Evolutionary conservation across 2,888 invertebrate species (phyloP).

Genomic region (Salticus scenicus): DNA sequence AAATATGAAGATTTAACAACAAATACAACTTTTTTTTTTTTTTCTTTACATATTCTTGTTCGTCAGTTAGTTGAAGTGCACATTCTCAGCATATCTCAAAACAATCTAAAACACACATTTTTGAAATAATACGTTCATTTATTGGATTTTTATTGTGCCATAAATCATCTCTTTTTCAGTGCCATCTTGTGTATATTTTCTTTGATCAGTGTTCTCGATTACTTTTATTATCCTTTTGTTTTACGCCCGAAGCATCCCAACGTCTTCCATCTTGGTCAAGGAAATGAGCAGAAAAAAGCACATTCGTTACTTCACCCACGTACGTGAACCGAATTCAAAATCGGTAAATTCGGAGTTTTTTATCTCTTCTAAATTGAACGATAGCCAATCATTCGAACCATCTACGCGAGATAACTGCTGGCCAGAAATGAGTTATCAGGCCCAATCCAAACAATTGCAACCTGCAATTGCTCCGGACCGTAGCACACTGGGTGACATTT

Average conservation of each 20-base stretch:
- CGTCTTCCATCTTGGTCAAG: background rate
- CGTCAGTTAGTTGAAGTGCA: too few relatives aligned
- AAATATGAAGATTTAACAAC: too few relatives aligned
- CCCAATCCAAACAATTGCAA: constrained; percentile 2
- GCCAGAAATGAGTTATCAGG: background rate
- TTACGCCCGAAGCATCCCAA: background rate
- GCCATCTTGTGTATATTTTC: too few relatives aligned
- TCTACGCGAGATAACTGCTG: background rate
- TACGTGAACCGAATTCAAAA: background rate
- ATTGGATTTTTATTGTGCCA: too few relatives aligned
- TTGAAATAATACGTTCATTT: too few relatives aligned
- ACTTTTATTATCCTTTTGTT: too few relatives aligned
- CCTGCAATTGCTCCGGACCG: background rate
- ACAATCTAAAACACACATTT: too few relatives aligned
- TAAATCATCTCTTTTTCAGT: too few relatives aligned
- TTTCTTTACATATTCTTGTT: too few relatives aligned
- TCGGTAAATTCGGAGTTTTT: background rate
- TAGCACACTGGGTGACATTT: background rate
- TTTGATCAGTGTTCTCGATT: too few relatives aligned
- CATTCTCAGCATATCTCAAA: too few relatives aligned
- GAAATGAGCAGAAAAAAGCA: background rate
- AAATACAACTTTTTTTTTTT: too few relatives aligned
- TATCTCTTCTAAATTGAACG: background rate
- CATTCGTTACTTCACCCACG: background rate
- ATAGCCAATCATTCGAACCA: background rate